Evolutionary conservation across 2,797 vertebrate species (phyloP).

Genomic region (Enteromius trimaculatus): DNA sequence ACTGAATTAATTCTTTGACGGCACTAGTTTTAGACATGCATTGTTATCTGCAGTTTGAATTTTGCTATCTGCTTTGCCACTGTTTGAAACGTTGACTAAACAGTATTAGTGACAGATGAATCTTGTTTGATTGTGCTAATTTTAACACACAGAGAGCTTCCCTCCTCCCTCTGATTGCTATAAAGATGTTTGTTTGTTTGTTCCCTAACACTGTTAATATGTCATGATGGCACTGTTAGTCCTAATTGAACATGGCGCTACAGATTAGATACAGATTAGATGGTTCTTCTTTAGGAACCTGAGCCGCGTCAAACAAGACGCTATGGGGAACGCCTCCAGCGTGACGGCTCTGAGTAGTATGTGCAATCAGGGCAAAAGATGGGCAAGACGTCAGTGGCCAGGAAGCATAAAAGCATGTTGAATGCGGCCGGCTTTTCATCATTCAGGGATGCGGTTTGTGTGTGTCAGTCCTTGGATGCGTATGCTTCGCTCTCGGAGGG

Average conservation of each 20-base stretch:
- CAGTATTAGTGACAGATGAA: constrained; percentile 5
- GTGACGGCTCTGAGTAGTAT: too few relatives aligned
- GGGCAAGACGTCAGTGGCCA: too few relatives aligned
- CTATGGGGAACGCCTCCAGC: too few relatives aligned
- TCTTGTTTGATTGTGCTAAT: constrained; percentile 40
- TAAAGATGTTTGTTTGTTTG: constrained; percentile 36
- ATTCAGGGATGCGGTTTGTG: too few relatives aligned
- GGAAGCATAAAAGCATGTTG: too few relatives aligned
- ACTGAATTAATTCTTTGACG: background rate
- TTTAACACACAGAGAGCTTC: constrained; percentile 7
- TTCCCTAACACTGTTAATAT: background rate
- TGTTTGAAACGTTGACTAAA: background rate
- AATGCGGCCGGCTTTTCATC: too few relatives aligned
- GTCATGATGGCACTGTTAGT: constrained; percentile 10
- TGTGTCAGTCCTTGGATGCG: too few relatives aligned
- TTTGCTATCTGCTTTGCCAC: background rate
- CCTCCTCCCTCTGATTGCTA: constrained; percentile 12
- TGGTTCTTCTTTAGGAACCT: too few relatives aligned
- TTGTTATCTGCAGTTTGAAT: background rate
- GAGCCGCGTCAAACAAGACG: too few relatives aligned
- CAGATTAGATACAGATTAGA: constrained; percentile 6
- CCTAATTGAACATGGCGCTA: constrained; percentile 2
- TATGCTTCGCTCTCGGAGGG: too few relatives aligned
- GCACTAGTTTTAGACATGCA: background rate
- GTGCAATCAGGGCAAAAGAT: too few relatives aligned